Conservation (phyloP, 2,888 invertebrate genomes). For the Amblyteles armatorius region DNA sequence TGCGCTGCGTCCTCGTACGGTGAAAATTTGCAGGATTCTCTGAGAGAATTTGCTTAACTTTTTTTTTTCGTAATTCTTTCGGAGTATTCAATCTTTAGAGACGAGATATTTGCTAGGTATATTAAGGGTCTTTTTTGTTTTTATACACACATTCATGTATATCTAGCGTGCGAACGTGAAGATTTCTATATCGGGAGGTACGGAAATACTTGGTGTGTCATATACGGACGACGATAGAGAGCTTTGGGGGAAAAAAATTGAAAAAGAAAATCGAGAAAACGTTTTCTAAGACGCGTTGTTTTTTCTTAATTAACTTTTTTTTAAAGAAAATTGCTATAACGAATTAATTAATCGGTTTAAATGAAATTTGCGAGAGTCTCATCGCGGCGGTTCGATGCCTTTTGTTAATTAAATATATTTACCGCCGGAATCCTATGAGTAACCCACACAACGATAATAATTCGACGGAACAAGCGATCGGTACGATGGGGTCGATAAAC, state of each 20-base stretch:
- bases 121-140: conserved; percentile 6
- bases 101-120: conserved; percentile 46
- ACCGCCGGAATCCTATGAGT: conserved; percentile 26
- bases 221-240: background rate
- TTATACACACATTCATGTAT: conserved; percentile 33
- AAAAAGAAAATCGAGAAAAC: background rate
- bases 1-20: conserved; percentile 42
- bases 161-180: conserved; percentile 31
- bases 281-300: background rate
- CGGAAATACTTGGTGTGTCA: conserved; percentile 27
- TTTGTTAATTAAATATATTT: conserved; percentile 39
- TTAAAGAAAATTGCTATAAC: background rate
- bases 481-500: conserved; percentile 57
- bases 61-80: conserved; percentile 27
- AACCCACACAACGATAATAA: conserved; percentile 27
- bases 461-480: conserved; percentile 43
- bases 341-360: background rate
- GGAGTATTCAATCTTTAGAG: conserved; percentile 34
- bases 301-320: background rate
- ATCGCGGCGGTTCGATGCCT: background rate
- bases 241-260: background rate
- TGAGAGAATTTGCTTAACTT: conserved; percentile 27
- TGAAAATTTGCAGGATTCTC: conserved; percentile 45
- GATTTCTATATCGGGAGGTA: conserved; percentile 1
- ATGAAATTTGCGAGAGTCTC: background rate